A percentile compares a stretch with the other conserved stretches of the same genome.
phyloP scores from a whole-genome alignment of 92 coral and sea anemone genomes.

The Porites evermanni region DNA sequence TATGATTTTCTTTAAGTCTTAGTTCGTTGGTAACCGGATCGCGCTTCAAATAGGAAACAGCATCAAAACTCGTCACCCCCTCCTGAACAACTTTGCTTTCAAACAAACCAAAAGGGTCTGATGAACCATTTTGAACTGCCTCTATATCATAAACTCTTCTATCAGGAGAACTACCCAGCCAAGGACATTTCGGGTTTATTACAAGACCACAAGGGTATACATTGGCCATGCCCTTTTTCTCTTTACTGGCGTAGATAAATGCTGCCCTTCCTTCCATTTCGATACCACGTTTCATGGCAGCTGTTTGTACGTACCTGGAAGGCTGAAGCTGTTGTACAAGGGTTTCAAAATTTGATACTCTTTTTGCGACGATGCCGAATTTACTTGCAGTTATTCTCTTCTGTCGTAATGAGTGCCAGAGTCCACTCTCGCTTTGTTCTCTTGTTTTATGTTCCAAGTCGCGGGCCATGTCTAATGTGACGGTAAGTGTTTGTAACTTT shows the following conservation, averaged over 20 bases:
- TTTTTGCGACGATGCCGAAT: slow-evolving; percentile 57
- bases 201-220: slow-evolving; percentile 57
- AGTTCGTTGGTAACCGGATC: slow-evolving; percentile 23
- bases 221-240: slow-evolving; percentile 36
- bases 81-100: slow-evolving; percentile 63
- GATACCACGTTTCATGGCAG: slow-evolving; percentile 56
- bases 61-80: slow-evolving; percentile 43
- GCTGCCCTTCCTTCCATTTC: slow-evolving; percentile 52
- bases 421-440: slow-evolving; percentile 42
- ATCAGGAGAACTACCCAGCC: slow-evolving; percentile 67
- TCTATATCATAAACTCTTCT: slow-evolving; percentile 55
- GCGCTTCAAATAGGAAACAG: slow-evolving; percentile 43
- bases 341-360: slow-evolving; percentile 56
- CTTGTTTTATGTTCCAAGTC: slow-evolving; percentile 37
- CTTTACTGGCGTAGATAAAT: slow-evolving; percentile 23
- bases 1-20: slow-evolving; percentile 45
- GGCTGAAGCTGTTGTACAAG: slow-evolving; percentile 57
- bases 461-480: slow-evolving; percentile 25
- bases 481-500: slow-evolving; percentile 6
- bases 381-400: slow-evolving; percentile 66
- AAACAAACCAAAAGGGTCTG: slow-evolving; percentile 50
- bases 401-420: slow-evolving; percentile 35
- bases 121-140: slow-evolving; percentile 40
- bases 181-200: slow-evolving; percentile 60
- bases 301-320: slow-evolving; percentile 43